Evolutionary conservation across 2,888 invertebrate species (phyloP), one percentile per base, ranked within the genome.

Genomic region (Teinopalpus imperialis): DNA sequence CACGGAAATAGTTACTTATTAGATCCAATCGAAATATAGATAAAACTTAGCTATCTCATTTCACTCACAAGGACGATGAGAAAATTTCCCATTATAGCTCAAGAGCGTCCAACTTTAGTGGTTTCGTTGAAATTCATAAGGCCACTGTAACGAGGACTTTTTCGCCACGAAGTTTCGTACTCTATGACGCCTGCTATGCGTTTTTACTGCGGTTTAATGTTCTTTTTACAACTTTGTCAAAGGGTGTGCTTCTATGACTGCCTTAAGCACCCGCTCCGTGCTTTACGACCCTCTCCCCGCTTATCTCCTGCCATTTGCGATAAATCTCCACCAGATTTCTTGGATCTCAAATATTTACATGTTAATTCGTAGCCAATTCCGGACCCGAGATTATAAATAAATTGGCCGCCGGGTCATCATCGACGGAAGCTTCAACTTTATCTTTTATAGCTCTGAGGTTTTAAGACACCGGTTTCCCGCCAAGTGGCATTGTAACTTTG

Each of bases 321-420:
- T 88, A 87, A 87, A 87, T 88, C 88, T 83, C 75, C 66, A 67
- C 78, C 74, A 74, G 73, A 65, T 76, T 81, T 75, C 81, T 77
- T 77, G 83, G 85, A 86, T 86, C 74, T 88, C 80, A 85, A 88
- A 87, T 88, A 88, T 88, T 88, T 83, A 88, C 83, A 88, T 87
- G 85, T 79, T 88, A 87, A 87, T 88, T 86, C 85, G 76, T 83
- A 81, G 82, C 72, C 81, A 80, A 82, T 86, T 81, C 76, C 70
- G 81, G 78, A 77, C 76, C 80, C 78, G 80, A 86, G 87, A 86
- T 87, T 87, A 86, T 87, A 82, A 85, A 85, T 85, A 86, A 87
- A 82, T 81, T 75, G 81, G 67, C 69, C 61, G 58, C 70, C 66
- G 75, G 71, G 72, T 70, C 75, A 77, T 81, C 77, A 78, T 77